Evolutionary conservation across 2,888 invertebrate species (phyloP).

Genomic region (Idaea dimidiata): DNA sequence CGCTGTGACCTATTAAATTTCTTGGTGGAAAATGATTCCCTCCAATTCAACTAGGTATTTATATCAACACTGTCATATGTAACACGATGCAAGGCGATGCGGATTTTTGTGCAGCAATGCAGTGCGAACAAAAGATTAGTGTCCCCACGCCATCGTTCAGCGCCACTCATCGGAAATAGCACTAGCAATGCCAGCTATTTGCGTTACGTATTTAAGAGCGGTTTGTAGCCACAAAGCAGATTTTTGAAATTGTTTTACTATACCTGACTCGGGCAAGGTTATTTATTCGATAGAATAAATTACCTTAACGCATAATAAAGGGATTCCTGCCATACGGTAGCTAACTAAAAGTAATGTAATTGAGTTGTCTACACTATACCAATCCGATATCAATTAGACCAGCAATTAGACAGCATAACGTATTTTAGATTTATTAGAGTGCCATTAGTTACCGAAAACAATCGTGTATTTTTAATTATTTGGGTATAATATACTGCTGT

Average conservation of each 20-base stretch:
- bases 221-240: neutral
- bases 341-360: neutral
- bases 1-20: neutral
- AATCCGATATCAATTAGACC: too few species aligned
- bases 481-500: neutral
- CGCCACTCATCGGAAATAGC: neutral
- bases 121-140: neutral
- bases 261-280: neutral
- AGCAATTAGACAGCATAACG: neutral
- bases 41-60: neutral
- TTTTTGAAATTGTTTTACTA: neutral
- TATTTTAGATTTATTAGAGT: neutral
- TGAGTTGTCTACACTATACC: neutral
- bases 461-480: neutral
- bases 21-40: neutral
- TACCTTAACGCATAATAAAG: neutral
- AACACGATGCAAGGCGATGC: neutral
- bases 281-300: neutral
- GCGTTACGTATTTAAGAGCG: neutral
- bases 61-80: neutral
- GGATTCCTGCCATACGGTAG: neutral
- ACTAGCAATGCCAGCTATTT: neutral
- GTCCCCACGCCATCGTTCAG: neutral
- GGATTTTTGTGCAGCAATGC: neutral
- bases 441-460: neutral